Evolutionary conservation across 92 coral and sea anemone species (phyloP).

Genomic region (Parazoanthus atlanticus): DNA sequence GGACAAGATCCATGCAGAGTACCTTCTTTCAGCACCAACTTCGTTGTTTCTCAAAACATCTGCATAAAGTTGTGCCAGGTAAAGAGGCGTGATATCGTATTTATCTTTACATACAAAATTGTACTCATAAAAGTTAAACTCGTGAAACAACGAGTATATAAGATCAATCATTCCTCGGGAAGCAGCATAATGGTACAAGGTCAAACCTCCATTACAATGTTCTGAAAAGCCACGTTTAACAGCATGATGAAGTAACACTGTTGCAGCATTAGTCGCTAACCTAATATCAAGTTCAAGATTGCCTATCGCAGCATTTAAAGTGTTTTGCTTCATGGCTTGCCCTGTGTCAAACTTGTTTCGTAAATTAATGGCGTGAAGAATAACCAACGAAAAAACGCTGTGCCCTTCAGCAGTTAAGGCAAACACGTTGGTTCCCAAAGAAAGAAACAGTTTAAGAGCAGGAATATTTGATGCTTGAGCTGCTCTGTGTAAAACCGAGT

Average conservation of each 20-base stretch:
- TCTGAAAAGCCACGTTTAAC: neutral
- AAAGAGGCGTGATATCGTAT: conserved; percentile 4
- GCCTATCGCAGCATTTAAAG: neutral
- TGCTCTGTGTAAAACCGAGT: neutral
- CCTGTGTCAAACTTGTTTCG: neutral
- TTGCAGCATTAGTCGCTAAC: conserved; percentile 18
- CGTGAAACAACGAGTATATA: neutral
- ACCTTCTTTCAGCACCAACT: neutral
- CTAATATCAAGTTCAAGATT: conserved; percentile 3
- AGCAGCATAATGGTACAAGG: conserved; percentile 32
- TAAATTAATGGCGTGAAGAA: neutral
- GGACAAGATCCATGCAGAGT: neutral
- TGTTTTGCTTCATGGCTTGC: neutral
- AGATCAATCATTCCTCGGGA: conserved; percentile 29
- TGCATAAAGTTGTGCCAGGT: conserved; percentile 24
- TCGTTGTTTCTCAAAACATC: neutral
- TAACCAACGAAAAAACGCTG: neutral
- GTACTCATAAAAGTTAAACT: neutral
- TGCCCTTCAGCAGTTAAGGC: conserved; percentile 2
- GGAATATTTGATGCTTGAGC: neutral
- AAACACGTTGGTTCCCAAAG: neutral
- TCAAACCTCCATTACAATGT: conserved; percentile 1
- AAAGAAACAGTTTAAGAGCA: neutral
- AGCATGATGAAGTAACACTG: neutral
- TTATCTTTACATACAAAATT: neutral